A percentile compares a stretch with the other conserved stretches of the same genome.
These are phyloP conservation scores for Saccopteryx leptura DNA, from an alignment of 2,113 vertebrate genomes.

Conservation along the genomic window DNA sequence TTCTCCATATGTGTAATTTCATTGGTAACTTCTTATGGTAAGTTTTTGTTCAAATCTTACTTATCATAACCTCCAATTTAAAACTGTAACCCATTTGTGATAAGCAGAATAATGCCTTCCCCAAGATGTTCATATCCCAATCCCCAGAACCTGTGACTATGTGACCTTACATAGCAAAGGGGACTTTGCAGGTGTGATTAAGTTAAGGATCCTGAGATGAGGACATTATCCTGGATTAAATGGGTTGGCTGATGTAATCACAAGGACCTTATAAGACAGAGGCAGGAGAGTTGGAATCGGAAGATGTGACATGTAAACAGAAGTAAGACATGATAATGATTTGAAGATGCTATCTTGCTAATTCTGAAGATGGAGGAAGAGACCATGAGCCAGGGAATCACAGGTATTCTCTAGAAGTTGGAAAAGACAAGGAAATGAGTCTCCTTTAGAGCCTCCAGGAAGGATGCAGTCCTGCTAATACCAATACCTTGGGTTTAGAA, in stretches of 20 bases:
- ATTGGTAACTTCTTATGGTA: background rate
- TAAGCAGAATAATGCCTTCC: background rate
- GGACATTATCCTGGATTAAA: slow-evolving; percentile 18
- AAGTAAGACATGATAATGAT: slow-evolving; percentile 1
- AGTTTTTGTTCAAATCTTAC: slow-evolving; percentile 4
- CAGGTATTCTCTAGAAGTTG: background rate
- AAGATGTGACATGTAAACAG: background rate
- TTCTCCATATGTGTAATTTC: slow-evolving; percentile 39
- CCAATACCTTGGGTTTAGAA: background rate
- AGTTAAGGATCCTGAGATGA: slow-evolving; percentile 32
- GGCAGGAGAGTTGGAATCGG: background rate
- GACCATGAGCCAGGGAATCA: background rate
- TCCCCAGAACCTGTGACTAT: background rate
- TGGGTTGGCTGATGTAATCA: background rate
- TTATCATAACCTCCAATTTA: background rate
- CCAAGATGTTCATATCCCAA: background rate
- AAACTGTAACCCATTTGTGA: background rate
- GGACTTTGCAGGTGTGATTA: background rate
- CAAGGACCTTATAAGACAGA: slow-evolving; percentile 7
- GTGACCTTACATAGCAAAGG: background rate
- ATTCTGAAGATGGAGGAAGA: slow-evolving; percentile 33
- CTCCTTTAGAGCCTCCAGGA: background rate
- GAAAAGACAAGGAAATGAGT: slow-evolving; percentile 24
- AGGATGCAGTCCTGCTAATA: background rate
- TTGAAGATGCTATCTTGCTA: slow-evolving; percentile 4